Conservation (phyloP, 2,888 invertebrate genomes). For the Balanococcus diminutus region DNA sequence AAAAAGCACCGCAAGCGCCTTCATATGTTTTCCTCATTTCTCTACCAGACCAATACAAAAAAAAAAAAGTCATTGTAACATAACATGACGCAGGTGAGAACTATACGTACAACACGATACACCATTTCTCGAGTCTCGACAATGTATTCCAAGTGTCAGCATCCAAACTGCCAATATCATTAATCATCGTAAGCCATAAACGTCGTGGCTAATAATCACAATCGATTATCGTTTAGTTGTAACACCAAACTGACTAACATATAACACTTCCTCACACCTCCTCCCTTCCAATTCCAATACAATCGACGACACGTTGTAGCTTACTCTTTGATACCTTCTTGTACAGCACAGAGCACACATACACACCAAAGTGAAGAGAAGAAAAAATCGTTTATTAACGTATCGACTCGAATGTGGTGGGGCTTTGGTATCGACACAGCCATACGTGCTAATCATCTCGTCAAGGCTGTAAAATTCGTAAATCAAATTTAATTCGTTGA, state of each 20-base stretch:
- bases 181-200: slow-evolving; percentile 34
- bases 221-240: slow-evolving; percentile 47
- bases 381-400: not conserved
- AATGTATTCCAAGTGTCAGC: slow-evolving; percentile 29
- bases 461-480: slow-evolving; percentile 16
- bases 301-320: not conserved
- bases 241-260: not conserved
- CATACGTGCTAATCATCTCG: slow-evolving; percentile 14
- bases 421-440: not conserved
- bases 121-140: not conserved
- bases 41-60: not conserved
- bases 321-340: no score
- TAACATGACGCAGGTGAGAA: slow-evolving; percentile 6
- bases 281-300: not conserved
- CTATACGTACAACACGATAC: not conserved
- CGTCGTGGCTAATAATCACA: slow-evolving; percentile 32
- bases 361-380: not conserved
- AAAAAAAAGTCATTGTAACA: not conserved
- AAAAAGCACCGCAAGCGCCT: not conserved
- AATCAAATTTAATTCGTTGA: slow-evolving; percentile 28
- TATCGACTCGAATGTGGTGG: not conserved
- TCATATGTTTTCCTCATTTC: not conserved
- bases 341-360: no score
- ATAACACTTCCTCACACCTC: not conserved
- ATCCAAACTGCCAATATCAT: slow-evolving; percentile 4